Evolutionary conservation across 2,888 invertebrate genomes (phyloP).

Genomic region (Aricia artaxerxes): DNA sequence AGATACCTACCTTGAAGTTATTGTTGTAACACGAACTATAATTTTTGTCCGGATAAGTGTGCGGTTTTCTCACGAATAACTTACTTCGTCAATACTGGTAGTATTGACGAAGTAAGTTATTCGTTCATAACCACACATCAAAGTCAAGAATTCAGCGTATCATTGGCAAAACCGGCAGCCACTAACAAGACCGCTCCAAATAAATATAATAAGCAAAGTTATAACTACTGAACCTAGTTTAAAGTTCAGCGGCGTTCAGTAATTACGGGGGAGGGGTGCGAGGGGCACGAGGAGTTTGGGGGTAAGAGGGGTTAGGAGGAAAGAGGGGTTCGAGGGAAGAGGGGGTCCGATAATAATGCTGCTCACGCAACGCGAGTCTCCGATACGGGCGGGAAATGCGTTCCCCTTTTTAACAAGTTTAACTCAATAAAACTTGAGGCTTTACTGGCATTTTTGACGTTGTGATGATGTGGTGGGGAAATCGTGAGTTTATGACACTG

Average conservation of each 20-base stretch:
- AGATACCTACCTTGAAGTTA: too few species aligned
- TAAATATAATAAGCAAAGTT: constrained; percentile 23
- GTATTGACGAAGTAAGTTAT: too few species aligned
- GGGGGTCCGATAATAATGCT: constrained; percentile 47
- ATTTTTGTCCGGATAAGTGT: too few species aligned
- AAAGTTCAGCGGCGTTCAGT: constrained; percentile 20
- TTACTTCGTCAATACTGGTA: too few species aligned
- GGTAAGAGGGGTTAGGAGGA: neutral
- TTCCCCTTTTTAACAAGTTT: constrained; percentile 26
- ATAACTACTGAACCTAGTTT: constrained; percentile 21
- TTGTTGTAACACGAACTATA: too few species aligned
- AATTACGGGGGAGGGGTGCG: constrained; percentile 32
- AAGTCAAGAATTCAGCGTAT: neutral
- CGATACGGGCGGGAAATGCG: constrained; percentile 22
- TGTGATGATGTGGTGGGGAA: constrained; percentile 24
- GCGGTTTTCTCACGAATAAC: too few species aligned
- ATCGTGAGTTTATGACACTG: neutral
- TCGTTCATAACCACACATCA: neutral
- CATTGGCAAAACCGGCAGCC: neutral
- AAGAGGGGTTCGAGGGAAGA: constrained; percentile 1
- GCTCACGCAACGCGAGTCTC: constrained; percentile 48
- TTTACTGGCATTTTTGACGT: constrained; percentile 28
- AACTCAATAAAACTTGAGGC: constrained; percentile 1
- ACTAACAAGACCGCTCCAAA: constrained; percentile 8
- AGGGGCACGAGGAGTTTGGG: constrained; percentile 18